phyloP scores from a whole-genome alignment of 2,113 vertebrate genomes.

The Cromileptes altivelis region DNA sequence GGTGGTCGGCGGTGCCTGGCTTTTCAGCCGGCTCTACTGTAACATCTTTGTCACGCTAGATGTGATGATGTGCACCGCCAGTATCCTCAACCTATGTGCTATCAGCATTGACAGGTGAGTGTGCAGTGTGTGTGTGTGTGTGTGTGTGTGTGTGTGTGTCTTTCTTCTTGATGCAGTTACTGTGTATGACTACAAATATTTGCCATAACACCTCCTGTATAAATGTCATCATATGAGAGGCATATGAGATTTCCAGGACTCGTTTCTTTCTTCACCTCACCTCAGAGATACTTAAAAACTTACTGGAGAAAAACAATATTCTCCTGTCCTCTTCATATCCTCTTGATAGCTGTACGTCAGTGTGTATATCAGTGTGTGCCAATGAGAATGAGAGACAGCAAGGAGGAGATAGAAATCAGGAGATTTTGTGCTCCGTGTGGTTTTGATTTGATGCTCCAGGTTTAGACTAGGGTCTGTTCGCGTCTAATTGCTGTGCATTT shows the following conservation, averaged over 20 bases:
- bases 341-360: conserved; percentile 1
- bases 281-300: conserved; percentile 30
- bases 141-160: conserved; percentile 9
- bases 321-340: background rate
- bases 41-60: conserved; percentile 95
- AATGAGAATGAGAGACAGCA: background rate
- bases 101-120: conserved; percentile 98
- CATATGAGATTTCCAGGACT: background rate
- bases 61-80: conserved; percentile 98
- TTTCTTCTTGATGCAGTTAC: background rate
- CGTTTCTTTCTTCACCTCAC: conserved; percentile 6
- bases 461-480: background rate
- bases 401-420: background rate
- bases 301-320: background rate
- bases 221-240: conserved; percentile 30
- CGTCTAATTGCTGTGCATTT: conserved; percentile 4
- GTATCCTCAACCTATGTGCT: conserved; percentile 97
- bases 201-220: conserved; percentile 28
- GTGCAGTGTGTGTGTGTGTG: conserved; percentile 1
- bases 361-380: conserved; percentile 11
- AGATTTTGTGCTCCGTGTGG: background rate
- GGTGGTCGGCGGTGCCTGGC: conserved; percentile 92
- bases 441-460: background rate
- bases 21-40: conserved; percentile 92
- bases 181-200: conserved; percentile 18